Conservation (phyloP, 2,113 vertebrate genomes). For the Melospiza georgiana region DNA sequence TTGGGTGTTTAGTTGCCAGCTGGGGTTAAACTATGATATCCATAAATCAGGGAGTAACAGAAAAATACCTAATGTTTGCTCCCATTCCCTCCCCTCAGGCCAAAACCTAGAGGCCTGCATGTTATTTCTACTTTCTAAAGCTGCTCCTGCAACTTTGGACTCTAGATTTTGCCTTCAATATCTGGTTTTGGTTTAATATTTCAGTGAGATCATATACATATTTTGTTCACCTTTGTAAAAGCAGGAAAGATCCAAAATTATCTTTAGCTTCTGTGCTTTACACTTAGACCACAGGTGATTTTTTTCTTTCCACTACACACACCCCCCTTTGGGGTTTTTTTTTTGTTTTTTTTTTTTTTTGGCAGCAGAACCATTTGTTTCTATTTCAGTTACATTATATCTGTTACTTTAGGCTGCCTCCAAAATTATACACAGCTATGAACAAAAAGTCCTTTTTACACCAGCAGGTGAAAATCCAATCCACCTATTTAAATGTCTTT, state of each 20-base stretch:
- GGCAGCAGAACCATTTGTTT: not conserved
- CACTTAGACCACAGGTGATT: not conserved
- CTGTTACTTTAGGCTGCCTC: not conserved
- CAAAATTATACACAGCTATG: not conserved
- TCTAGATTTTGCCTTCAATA: not conserved
- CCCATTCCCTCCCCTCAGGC: not conserved
- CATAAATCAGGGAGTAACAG: not conserved
- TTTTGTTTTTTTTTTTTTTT: not conserved
- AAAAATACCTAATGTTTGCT: not conserved
- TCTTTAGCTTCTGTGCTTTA: not conserved
- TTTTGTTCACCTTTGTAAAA: not conserved
- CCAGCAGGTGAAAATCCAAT: not conserved
- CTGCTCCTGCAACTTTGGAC: not conserved
- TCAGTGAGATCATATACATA: not conserved
- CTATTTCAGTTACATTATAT: not conserved
- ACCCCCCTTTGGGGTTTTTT: not conserved
- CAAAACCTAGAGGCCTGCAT: not conserved
- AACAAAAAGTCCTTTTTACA: not conserved
- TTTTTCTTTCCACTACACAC: not conserved
- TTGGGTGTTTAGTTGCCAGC: not conserved
- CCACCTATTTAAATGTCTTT: not conserved
- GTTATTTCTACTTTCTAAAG: not conserved
- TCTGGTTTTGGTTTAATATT: not conserved
- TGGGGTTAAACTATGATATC: not conserved
- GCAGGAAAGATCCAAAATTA: not conserved